phyloP scores from a whole-genome alignment of 1,140 invertebrate genomes.

The Vollenhovia emeryi region DNA sequence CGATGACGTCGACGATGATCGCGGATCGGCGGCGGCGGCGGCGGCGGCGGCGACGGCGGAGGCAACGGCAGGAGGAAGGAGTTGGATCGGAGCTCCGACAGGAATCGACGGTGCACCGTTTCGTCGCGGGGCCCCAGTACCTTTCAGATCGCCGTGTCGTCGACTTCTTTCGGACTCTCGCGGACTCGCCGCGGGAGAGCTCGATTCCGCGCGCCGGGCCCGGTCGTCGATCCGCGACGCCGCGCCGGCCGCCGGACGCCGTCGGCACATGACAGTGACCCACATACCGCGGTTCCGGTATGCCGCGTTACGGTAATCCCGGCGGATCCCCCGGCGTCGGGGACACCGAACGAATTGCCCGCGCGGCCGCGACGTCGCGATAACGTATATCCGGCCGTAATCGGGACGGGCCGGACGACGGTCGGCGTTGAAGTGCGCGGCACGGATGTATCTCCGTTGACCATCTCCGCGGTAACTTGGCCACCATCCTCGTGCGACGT shows the following conservation, averaged over 20 bases:
- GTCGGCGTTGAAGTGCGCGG: neutral
- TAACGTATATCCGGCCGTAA: neutral
- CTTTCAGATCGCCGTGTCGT: slow-evolving; percentile 67
- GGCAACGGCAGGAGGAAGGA: slow-evolving; percentile 67
- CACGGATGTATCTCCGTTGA: neutral
- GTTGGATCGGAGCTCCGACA: slow-evolving; percentile 50
- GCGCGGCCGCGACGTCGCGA: neutral
- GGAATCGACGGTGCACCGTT: slow-evolving; percentile 60
- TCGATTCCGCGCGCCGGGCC: neutral
- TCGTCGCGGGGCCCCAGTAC: slow-evolving; percentile 65
- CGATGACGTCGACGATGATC: slow-evolving; percentile 66
- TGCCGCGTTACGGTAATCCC: neutral
- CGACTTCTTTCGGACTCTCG: slow-evolving; percentile 39
- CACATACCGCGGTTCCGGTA: slow-evolving; percentile 54
- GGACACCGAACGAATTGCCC: neutral
- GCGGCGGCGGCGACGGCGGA: neutral
- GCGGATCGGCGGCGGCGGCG: slow-evolving; percentile 29
- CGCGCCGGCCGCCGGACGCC: neutral
- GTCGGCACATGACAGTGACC: slow-evolving; percentile 65
- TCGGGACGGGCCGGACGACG: neutral
- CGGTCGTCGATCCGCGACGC: slow-evolving; percentile 47
- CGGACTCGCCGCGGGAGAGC: neutral
- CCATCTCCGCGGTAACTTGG: too few relatives aligned
- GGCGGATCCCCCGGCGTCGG: neutral
- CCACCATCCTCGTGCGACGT: too few relatives aligned